phyloP scores from a whole-genome alignment of 2,888 invertebrate species.

The Agrochola lychnidis region DNA sequence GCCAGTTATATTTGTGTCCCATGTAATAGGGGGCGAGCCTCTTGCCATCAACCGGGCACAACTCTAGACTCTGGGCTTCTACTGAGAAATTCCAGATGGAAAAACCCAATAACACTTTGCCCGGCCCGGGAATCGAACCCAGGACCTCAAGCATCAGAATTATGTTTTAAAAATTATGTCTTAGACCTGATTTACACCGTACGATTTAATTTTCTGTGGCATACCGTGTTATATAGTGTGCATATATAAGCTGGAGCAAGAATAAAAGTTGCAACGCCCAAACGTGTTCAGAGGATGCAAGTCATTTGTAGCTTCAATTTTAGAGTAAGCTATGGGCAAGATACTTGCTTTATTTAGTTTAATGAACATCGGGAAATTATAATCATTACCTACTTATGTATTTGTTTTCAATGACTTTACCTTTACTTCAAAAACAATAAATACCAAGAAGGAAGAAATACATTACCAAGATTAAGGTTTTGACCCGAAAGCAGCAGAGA shows the following conservation, averaged over 20 bases:
- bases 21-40: no score
- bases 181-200: background rate
- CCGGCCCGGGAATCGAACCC: no score
- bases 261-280: background rate
- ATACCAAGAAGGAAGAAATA: no score
- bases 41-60: no score
- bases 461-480: background rate
- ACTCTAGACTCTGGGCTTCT: no score
- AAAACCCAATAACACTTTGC: no score
- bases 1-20: no score
- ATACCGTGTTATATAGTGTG: no score
- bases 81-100: no score
- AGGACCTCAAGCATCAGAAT: no score
- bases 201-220: background rate
- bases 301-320: background rate
- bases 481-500: background rate
- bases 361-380: background rate
- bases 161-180: background rate
- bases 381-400: no score
- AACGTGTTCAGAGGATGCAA: background rate
- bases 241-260: background rate
- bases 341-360: background rate
- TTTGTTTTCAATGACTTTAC: background rate
- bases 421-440: background rate
- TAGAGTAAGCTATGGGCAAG: background rate